phyloP scores from a whole-genome alignment of 2,113 vertebrate species.

The Dolichotis patagonum region DNA sequence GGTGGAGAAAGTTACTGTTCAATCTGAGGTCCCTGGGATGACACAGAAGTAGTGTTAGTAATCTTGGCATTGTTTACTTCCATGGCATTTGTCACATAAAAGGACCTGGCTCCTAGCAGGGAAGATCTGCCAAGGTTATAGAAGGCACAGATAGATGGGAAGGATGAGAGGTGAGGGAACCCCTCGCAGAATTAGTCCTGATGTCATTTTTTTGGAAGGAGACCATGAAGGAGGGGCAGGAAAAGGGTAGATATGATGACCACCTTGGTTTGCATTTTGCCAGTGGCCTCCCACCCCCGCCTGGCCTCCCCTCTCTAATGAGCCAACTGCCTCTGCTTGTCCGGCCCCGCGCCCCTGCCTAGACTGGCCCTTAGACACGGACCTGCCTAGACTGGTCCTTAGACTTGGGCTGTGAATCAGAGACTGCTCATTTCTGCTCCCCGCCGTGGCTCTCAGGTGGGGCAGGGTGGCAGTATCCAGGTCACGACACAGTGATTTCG shows the following conservation, averaged over 20 bases:
- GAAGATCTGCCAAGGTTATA: not conserved
- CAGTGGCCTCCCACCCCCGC: not conserved
- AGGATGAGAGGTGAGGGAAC: not conserved
- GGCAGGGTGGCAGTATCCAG: not conserved
- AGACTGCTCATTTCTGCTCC: not conserved
- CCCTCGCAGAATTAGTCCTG: not conserved
- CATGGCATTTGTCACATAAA: not conserved
- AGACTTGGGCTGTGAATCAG: constrained; percentile 50
- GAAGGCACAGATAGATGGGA: not conserved
- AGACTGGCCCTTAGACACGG: constrained; percentile 48
- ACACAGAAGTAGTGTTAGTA: not conserved
- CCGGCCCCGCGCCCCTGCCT: constrained; percentile 38
- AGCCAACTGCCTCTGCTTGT: constrained; percentile 52
- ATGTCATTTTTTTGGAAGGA: constrained; percentile 27
- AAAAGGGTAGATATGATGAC: not conserved
- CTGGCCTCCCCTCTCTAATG: not conserved
- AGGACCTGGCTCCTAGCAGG: not conserved
- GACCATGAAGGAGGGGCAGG: not conserved
- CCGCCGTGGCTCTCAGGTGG: not conserved
- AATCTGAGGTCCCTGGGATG: not conserved
- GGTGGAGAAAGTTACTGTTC: not conserved
- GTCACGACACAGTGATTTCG: not conserved
- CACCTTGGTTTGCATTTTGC: not conserved
- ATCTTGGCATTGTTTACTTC: not conserved
- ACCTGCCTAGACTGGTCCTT: constrained; percentile 66